phyloP scores from a whole-genome alignment of 1,140 invertebrate species.

The Sarcophaga bullata region DNA sequence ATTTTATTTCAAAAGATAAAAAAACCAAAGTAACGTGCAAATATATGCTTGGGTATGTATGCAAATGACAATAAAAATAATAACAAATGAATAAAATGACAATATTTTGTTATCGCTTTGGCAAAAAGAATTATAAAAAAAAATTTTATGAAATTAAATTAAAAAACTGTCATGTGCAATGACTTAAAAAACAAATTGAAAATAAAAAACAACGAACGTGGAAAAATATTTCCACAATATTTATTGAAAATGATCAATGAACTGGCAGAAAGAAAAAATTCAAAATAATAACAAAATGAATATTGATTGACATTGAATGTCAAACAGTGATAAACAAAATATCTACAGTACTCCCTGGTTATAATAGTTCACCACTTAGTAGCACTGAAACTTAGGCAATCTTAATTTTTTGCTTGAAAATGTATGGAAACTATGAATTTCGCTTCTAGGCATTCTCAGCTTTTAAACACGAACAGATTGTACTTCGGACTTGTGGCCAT shows the following conservation, averaged over 20 bases:
- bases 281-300: not conserved
- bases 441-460: too few relatives aligned
- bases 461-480: too few relatives aligned
- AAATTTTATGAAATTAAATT: not conserved
- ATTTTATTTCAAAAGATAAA: not conserved
- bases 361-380: too few relatives aligned
- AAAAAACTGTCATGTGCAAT: not conserved
- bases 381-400: too few relatives aligned
- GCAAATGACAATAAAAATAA: not conserved
- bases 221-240: not conserved
- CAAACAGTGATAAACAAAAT: not conserved
- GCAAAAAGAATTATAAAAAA: not conserved
- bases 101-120: not conserved
- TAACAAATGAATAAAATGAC: not conserved
- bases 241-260: slow-evolving; percentile 11
- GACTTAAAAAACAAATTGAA: not conserved
- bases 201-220: too few relatives aligned
- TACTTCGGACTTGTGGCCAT: too few relatives aligned
- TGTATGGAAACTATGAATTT: too few relatives aligned
- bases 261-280: not conserved
- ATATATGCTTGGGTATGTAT: not conserved
- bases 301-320: slow-evolving; percentile 21
- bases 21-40: not conserved
- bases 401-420: too few relatives aligned
- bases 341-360: too few relatives aligned